Percentiles rank a stretch among this genome's conserved stretches.
These are phyloP conservation scores for Glomeris marginata DNA, from an alignment of 2,888 invertebrate genomes.

Conservation along the genomic window DNA sequence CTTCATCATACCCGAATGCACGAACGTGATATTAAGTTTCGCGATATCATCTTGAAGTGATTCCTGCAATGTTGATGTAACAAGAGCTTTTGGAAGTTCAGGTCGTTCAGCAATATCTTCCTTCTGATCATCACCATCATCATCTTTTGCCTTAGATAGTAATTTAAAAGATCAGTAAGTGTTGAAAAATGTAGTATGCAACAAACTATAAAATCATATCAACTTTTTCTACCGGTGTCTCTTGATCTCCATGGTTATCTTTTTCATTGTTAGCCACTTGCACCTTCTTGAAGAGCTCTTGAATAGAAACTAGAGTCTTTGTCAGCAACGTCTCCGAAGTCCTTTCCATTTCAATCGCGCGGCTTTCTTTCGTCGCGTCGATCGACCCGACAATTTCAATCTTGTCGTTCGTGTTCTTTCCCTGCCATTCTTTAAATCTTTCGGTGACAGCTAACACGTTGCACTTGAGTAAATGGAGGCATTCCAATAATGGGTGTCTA, in stretches of 20 bases:
- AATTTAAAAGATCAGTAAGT: too few species aligned
- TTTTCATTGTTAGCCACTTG: too few species aligned
- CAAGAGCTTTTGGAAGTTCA: too few species aligned
- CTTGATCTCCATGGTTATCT: not conserved
- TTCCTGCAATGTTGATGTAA: too few species aligned
- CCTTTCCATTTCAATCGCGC: not conserved
- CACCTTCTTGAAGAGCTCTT: slow-evolving; percentile 5
- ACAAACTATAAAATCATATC: not conserved
- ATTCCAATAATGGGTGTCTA: too few species aligned
- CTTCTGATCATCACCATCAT: too few species aligned
- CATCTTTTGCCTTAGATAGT: too few species aligned
- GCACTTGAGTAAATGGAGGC: not conserved
- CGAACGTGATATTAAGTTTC: not conserved
- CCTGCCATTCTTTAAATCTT: too few species aligned
- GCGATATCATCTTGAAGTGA: not conserved
- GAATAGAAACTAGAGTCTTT: slow-evolving; percentile 3
- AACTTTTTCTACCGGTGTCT: not conserved
- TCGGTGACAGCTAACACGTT: not conserved
- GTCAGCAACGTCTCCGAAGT: not conserved
- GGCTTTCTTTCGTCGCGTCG: not conserved
- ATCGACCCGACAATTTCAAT: not conserved
- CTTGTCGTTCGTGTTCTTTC: too few species aligned
- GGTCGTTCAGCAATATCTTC: too few species aligned
- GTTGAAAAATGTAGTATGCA: too few species aligned
- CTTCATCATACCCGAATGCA: not conserved